A percentile compares a stretch with the other conserved stretches of the same genome.
phyloP scores from a whole-genome alignment of 2,888 invertebrate species.

The Elmis aenea region DNA sequence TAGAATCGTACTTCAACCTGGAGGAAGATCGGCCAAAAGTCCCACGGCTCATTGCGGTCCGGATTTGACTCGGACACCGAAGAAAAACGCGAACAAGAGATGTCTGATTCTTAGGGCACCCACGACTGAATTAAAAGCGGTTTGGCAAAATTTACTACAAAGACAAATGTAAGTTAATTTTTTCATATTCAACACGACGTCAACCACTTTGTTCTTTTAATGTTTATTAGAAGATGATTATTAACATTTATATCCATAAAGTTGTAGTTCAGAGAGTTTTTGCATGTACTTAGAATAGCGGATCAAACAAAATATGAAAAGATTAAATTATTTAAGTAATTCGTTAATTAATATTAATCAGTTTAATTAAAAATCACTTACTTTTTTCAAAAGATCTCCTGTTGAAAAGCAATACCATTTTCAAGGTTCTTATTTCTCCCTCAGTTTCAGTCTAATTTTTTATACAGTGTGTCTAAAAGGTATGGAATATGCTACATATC shows the following conservation, averaged over 20 bases:
- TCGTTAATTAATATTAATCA: too few species aligned
- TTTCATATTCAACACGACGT: neutral
- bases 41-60: conserved; percentile 72
- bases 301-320: too few species aligned
- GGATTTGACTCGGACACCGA: conserved; percentile 56
- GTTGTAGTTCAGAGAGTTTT: neutral
- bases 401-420: too few species aligned
- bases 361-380: too few species aligned
- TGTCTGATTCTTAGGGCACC: conserved; percentile 75
- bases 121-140: conserved; percentile 78
- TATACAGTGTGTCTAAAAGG: too few species aligned
- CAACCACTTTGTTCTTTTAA: neutral
- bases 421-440: too few species aligned
- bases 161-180: conserved; percentile 70
- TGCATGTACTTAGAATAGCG: too few species aligned
- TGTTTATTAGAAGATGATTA: neutral
- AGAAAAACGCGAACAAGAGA: conserved; percentile 60
- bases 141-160: conserved; percentile 85
- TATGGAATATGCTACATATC: too few species aligned
- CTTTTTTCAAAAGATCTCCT: too few species aligned
- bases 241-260: neutral
- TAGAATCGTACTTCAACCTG: conserved; percentile 68
- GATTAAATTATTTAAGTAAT: too few species aligned
- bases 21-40: conserved; percentile 59
- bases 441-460: too few species aligned